Base-by-base conservation (phyloP, 2,888 invertebrate species). In the Drosophila pseudotalamancana region DNA sequence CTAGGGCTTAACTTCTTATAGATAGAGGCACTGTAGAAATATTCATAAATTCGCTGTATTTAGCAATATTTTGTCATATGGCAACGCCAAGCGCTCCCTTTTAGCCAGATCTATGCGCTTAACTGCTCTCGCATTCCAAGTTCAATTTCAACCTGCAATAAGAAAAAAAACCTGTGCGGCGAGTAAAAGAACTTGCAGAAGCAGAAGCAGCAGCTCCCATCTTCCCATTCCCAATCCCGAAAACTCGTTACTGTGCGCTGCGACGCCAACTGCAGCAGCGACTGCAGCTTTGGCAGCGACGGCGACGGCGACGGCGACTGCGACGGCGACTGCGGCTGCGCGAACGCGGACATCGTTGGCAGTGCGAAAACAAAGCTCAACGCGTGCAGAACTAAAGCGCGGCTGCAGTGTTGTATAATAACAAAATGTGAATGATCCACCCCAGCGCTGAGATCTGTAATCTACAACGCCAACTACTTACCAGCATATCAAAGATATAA, bases 311-410 rank as follows among this genome's bases (percentile, higher is more conserved):
- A 25, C 65, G n/a, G 27, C 2, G 14, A 32, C 46, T 1, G 48
- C 51, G 40, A 27, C 68, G 23, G 40, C 18, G 35, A 35, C 18
- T 11, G 46, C 54, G 53, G 32, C 66, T 51, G 68, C 68, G 39
- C 45, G 59, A 66, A 61, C 59, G 64, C 70, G 66, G 70, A 68
- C 75, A 67, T 39, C 21, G 49, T 50, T 45, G 66, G 40, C 89
- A 89, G 89, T 89, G 88, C 86, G 75, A 81, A 88, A 87, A 85
- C 79, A 78, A 77, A 82, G 83, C 88, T 89, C 88, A 86, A 75
- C 77, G 83, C 81, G 90, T 80, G 69, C 80, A 89, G 90, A 84
- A 78, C 88, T 67, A 64, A 64, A 56, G 71, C 60, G 69, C 72
- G 70, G 71, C 63, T 50, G 69, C 57, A 69, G 77, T 71, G 70